These are phyloP conservation scores for Anoplius nigerrimus DNA, from an alignment of 2,888 invertebrate genomes.

Conservation along the genomic window DNA sequence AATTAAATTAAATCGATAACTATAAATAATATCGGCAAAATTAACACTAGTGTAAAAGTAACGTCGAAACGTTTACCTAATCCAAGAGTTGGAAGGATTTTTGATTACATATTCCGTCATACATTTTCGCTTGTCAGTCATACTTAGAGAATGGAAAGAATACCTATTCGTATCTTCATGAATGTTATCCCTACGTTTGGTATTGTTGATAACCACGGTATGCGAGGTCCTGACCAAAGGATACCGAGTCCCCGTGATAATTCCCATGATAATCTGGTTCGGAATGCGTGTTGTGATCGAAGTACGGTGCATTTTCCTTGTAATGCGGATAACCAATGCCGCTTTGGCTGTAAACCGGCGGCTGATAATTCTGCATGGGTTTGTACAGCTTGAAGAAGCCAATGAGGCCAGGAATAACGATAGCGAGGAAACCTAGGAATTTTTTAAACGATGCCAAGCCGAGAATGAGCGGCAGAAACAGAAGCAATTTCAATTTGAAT, in stretches of 20 bases:
- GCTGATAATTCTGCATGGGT: constrained; percentile 77
- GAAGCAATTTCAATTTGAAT: constrained; percentile 88
- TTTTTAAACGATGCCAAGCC: constrained; percentile 91
- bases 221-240: constrained; percentile 83
- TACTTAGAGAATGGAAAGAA: too few species aligned
- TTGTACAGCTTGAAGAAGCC: constrained; percentile 91
- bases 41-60: too few species aligned
- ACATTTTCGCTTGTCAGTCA: too few species aligned
- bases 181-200: constrained; percentile 39
- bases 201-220: constrained; percentile 81
- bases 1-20: too few species aligned
- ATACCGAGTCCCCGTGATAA: constrained; percentile 77
- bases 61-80: too few species aligned
- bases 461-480: constrained; percentile 88
- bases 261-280: constrained; percentile 72
- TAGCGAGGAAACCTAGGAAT: constrained; percentile 86
- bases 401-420: constrained; percentile 87
- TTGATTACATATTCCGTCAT: too few species aligned
- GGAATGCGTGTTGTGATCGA: constrained; percentile 65
- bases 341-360: constrained; percentile 84
- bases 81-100: too few species aligned
- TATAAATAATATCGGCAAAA: too few species aligned
- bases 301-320: constrained; percentile 74
- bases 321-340: constrained; percentile 84
- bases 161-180: too few species aligned